Conservation (phyloP, 1,140 invertebrate genomes). For the Andricus grossulariae region DNA sequence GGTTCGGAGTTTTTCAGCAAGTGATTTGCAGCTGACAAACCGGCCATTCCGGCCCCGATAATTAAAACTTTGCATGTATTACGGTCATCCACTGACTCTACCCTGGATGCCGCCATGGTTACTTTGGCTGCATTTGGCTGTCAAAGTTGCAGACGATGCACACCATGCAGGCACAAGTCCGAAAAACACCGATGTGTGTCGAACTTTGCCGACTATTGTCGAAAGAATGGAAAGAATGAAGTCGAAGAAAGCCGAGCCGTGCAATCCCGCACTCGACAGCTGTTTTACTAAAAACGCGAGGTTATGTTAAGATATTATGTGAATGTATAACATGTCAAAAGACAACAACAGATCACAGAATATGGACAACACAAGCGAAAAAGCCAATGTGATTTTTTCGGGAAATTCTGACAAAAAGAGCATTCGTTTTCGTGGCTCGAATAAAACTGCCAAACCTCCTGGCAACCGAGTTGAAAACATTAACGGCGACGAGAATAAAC, state of each 20-base stretch:
- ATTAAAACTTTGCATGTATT: constrained; percentile 84
- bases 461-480: constrained; percentile 48
- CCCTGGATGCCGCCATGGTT: constrained; percentile 72
- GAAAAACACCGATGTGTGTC: neutral
- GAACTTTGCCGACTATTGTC: neutral
- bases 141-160: constrained; percentile 30
- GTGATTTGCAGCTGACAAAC: constrained; percentile 89
- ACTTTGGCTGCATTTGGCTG: constrained; percentile 37
- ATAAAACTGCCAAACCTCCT: constrained; percentile 37
- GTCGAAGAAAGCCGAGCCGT: neutral
- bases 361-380: constrained; percentile 38
- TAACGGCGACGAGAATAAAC: constrained; percentile 33
- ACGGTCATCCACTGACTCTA: constrained; percentile 64
- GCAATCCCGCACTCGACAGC: neutral
- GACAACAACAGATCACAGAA: constrained; percentile 47
- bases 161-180: neutral
- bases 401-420: constrained; percentile 49
- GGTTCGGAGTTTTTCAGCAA: constrained; percentile 87
- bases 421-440: constrained; percentile 47
- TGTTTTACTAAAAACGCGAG: constrained; percentile 25
- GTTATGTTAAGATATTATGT: constrained; percentile 33
- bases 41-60: constrained; percentile 91
- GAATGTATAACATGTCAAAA: constrained; percentile 52
- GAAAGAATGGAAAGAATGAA: neutral
- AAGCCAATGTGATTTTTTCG: constrained; percentile 36